Conservation (phyloP, 2,888 invertebrate genomes). For the Himalopsyche kuldschensis region DNA sequence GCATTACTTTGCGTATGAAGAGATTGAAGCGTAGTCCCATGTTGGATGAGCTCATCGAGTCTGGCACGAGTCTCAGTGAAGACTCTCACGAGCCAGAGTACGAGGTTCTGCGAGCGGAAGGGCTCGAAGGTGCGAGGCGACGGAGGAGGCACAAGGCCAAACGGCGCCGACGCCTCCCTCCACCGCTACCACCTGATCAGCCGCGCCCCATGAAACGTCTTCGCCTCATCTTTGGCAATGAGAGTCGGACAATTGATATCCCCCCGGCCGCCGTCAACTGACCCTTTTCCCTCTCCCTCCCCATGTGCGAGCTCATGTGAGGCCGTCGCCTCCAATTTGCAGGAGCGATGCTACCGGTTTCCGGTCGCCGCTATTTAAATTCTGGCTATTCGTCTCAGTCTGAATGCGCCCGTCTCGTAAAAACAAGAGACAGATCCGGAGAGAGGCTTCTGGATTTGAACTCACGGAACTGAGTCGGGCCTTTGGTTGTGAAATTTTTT, state of each 20-base stretch:
- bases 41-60: slow-evolving; percentile 81
- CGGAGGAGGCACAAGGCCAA: slow-evolving; percentile 60
- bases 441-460: neutral
- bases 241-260: slow-evolving; percentile 86
- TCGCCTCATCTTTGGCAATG: slow-evolving; percentile 85
- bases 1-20: slow-evolving; percentile 83
- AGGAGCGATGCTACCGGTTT: neutral
- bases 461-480: neutral
- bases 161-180: slow-evolving; percentile 53
- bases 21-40: slow-evolving; percentile 87
- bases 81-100: slow-evolving; percentile 72
- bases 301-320: slow-evolving; percentile 36
- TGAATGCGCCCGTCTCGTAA: too few relatives aligned
- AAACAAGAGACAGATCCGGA: neutral
- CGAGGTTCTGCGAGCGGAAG: slow-evolving; percentile 81
- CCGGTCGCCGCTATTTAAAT: neutral
- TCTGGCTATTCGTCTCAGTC: neutral
- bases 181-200: slow-evolving; percentile 59
- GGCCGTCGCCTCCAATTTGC: neutral
- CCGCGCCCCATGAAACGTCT: slow-evolving; percentile 81
- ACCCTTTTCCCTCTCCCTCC: slow-evolving; percentile 43
- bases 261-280: slow-evolving; percentile 70
- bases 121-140: slow-evolving; percentile 63
- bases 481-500: slow-evolving; percentile 19
- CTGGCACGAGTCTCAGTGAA: slow-evolving; percentile 65